phyloP scores from a whole-genome alignment of 2,797 vertebrate genomes.

The Gymnodraco acuticeps region DNA sequence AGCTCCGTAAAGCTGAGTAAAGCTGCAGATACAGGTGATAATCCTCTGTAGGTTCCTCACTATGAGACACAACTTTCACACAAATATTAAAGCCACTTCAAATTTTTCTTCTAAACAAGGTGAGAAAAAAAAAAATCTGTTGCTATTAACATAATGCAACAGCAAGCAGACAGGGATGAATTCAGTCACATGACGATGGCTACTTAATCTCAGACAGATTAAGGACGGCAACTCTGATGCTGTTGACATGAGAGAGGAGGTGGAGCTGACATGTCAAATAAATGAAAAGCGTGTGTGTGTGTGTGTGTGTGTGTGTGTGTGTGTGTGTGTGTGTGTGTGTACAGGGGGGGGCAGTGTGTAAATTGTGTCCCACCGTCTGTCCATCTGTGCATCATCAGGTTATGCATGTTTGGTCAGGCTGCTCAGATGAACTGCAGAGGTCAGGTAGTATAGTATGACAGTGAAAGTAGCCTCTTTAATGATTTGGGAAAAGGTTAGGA shows the following conservation, averaged over 20 bases:
- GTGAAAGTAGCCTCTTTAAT: slow-evolving; percentile 1
- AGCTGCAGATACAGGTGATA: too few species aligned
- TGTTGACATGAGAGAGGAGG: slow-evolving; percentile 22
- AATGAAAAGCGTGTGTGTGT: not conserved
- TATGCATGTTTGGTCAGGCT: slow-evolving; percentile 33
- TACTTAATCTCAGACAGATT: slow-evolving; percentile 73
- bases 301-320: slow-evolving; percentile 13
- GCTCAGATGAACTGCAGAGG: slow-evolving; percentile 33
- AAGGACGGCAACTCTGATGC: slow-evolving; percentile 55
- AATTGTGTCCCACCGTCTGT: slow-evolving; percentile 18
- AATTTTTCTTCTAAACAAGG: too few species aligned
- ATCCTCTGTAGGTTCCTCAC: too few species aligned
- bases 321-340: slow-evolving; percentile 12
- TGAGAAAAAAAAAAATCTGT: not conserved
- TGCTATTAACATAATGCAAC: not conserved
- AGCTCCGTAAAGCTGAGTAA: too few species aligned
- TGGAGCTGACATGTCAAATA: slow-evolving; percentile 18
- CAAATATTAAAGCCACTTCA: too few species aligned
- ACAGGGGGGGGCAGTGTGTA: not conserved
- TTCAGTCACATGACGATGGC: slow-evolving; percentile 62
- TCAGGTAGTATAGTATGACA: slow-evolving; percentile 17
- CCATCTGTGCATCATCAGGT: slow-evolving; percentile 49
- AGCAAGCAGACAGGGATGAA: slow-evolving; percentile 18
- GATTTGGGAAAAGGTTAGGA: too few species aligned
- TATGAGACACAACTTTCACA: too few species aligned